Evolutionary conservation across 2,113 vertebrate species (phyloP).

Genomic region (Vulpes ferrilata): DNA sequence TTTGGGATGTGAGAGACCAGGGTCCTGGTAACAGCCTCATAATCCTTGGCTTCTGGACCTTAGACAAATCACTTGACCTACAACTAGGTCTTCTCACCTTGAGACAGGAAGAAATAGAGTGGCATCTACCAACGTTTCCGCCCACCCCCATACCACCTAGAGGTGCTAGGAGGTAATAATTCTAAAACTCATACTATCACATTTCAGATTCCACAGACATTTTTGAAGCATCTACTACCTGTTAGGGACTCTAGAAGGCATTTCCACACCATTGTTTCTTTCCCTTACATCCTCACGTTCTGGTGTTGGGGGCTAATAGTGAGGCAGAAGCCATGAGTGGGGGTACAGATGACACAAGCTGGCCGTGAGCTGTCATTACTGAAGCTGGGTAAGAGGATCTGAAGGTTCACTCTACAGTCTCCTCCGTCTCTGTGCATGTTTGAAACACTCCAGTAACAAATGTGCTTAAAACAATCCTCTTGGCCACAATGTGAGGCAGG

Average conservation of each 20-base stretch:
- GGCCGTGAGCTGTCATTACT: background rate
- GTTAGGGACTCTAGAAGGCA: background rate
- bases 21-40: background rate
- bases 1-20: background rate
- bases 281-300: background rate
- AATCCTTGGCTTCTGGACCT: background rate
- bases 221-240: background rate
- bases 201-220: background rate
- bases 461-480: background rate
- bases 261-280: background rate
- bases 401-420: background rate
- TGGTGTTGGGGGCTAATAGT: background rate
- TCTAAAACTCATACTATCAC: background rate
- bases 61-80: background rate
- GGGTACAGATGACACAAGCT: background rate
- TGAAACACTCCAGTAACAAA: background rate
- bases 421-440: background rate
- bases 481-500: background rate
- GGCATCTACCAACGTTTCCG: background rate
- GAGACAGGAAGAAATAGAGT: background rate
- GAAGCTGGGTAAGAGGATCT: background rate
- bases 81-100: background rate
- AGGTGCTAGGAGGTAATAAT: background rate
- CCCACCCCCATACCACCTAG: background rate
- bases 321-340: fast-evolving